A percentile compares a stretch with the other conserved stretches of the same genome.
phyloP scores from a whole-genome alignment of 2,888 invertebrate genomes.

The Chymomyza amoena region DNA sequence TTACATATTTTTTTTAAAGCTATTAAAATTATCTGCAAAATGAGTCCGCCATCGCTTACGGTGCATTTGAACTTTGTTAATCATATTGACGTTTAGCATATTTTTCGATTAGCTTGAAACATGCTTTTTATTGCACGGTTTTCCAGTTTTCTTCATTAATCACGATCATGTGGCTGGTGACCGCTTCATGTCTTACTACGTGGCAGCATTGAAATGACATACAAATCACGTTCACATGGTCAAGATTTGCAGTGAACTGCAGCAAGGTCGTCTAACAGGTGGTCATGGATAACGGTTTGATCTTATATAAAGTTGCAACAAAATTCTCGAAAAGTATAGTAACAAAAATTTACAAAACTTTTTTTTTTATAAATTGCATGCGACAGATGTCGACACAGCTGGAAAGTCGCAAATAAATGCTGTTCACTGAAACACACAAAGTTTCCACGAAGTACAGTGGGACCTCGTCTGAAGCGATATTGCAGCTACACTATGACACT shows the following conservation, averaged over 20 bases:
- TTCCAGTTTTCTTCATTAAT: conserved; percentile 39
- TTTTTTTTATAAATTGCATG: conserved; percentile 15
- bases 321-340: not conserved
- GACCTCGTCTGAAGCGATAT: not conserved
- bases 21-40: no score
- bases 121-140: not conserved
- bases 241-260: conserved; percentile 15
- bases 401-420: conserved; percentile 12
- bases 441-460: not conserved
- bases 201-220: conserved; percentile 44
- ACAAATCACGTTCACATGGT: conserved; percentile 52
- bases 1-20: no score
- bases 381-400: conserved; percentile 29
- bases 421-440: not conserved
- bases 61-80: no score
- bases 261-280: conserved; percentile 43
- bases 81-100: no score
- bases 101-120: not conserved
- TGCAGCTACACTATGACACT: not conserved
- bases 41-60: no score
- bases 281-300: not conserved
- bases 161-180: conserved; percentile 49
- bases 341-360: not conserved
- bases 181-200: conserved; percentile 38
- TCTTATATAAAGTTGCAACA: not conserved